Conservation (phyloP, 2,888 invertebrate species). For the Aricia artaxerxes region DNA sequence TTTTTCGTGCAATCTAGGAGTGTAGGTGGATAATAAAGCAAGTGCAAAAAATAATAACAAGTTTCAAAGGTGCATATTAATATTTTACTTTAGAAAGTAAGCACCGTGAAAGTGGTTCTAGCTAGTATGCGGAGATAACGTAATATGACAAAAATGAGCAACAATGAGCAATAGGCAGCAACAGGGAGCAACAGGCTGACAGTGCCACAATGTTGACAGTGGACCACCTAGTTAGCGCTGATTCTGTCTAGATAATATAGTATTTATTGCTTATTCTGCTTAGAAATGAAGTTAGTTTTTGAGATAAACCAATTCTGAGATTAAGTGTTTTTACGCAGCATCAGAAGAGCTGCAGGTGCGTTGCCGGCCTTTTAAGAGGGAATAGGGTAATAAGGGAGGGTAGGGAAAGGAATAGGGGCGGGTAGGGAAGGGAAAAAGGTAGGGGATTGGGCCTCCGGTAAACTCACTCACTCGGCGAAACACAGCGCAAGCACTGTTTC, state of each 20-base stretch:
- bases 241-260: background rate
- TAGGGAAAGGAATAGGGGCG: too few species aligned
- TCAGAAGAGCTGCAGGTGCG: too few species aligned
- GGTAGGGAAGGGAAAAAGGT: too few species aligned
- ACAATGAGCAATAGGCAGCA: conserved; percentile 57
- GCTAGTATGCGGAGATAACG: conserved; percentile 55
- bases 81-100: conserved; percentile 69
- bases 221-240: conserved; percentile 11
- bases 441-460: too few species aligned
- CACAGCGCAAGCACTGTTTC: too few species aligned
- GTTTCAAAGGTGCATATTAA: conserved; percentile 44
- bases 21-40: conserved; percentile 22
- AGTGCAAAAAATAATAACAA: conserved; percentile 39
- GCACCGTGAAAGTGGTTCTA: conserved; percentile 60
- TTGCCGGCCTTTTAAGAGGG: too few species aligned
- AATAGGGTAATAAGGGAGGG: too few species aligned
- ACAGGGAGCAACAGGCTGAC: background rate
- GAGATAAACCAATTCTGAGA: background rate
- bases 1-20: too few species aligned
- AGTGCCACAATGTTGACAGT: background rate
- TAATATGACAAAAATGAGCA: conserved; percentile 61
- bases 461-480: too few species aligned
- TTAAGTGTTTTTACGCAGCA: too few species aligned
- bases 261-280: background rate
- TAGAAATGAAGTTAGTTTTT: background rate